These are phyloP conservation scores for Notiomystis cincta DNA, from an alignment of 2,113 vertebrate species.

Conservation along the genomic window DNA sequence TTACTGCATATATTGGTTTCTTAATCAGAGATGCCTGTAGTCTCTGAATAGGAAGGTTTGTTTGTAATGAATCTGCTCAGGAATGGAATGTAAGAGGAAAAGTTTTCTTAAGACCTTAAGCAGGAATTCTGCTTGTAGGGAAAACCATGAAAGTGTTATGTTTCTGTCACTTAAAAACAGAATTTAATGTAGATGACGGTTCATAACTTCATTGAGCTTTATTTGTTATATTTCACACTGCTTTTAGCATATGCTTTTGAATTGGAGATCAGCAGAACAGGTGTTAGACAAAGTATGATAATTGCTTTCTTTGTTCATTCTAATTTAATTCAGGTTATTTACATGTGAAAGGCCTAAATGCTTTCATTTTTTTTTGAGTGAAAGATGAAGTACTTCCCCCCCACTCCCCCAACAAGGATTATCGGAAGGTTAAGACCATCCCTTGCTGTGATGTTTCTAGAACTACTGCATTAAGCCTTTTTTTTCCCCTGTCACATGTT, in stretches of 20 bases:
- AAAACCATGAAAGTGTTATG: neutral
- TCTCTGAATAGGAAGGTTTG: neutral
- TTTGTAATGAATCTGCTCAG: constrained; percentile 1
- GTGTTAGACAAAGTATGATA: constrained; percentile 76
- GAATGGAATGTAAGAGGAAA: neutral
- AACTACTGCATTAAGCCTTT: constrained; percentile 67
- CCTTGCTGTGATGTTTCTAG: constrained; percentile 67
- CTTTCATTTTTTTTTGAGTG: constrained; percentile 65
- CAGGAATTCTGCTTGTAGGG: neutral
- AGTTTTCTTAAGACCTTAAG: neutral
- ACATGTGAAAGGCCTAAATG: constrained; percentile 76
- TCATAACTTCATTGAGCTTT: constrained; percentile 58
- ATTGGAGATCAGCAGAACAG: constrained; percentile 73
- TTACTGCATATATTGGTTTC: neutral
- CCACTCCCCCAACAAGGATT: constrained; percentile 31
- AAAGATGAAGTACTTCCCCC: constrained; percentile 49
- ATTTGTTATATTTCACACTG: constrained; percentile 66
- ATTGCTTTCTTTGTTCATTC: constrained; percentile 74
- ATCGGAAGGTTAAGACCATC: constrained; percentile 63
- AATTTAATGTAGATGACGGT: constrained; percentile 40
- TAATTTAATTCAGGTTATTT: constrained; percentile 75
- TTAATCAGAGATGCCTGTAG: neutral
- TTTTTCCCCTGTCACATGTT: constrained; percentile 62
- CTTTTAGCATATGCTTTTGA: constrained; percentile 75
- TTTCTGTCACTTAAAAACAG: constrained; percentile 23